Evolutionary conservation across 2,797 vertebrate species (phyloP), one percentile per base, ranked within the genome.

Genomic region (Sebastolobus alascanus): DNA sequence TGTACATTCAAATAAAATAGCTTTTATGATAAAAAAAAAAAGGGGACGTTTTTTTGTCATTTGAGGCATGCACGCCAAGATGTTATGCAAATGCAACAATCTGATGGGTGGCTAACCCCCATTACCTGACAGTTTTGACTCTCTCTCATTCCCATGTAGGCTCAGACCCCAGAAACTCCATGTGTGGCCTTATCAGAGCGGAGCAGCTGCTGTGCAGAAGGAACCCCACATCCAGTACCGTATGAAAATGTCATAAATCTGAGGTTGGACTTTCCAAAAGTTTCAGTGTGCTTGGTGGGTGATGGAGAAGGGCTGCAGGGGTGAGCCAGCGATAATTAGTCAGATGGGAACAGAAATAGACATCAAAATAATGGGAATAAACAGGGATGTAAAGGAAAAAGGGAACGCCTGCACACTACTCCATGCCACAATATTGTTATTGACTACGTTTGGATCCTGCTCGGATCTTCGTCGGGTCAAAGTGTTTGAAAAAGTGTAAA

Each of bases 221-320:
- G 74, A 87, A 55, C 81, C 78, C 84, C 74, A 37, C 75, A 79
- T 82, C 63, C 65, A 25, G 6, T 27, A 22, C 63, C 16, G 31
- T 86, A 81, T 88, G 75, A 90, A 90, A 85, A 76, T 84, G 82
- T 81, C 83, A 90, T 83, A 43, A 87, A 89, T 82, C 85, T 73
- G 58, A 83, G 13, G 61, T 64, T 83, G 85, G 83, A 91, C 86
- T 90, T 84, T 84, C 18, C 0, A 8, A 81, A 87, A 85, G 55
- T 84, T 90, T 66, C 46, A 52, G 31, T 55, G 63, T 74, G 68
- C 80, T 73, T 56, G 59, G 75, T 43, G 72, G 75, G 77, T 76
- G 82, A 80, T 73, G 27, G 73, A 80, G 16, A 79, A 38, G 56
- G 52, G 68, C 79, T 84, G 80, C 81, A 73, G 84, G 70, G 71